Evolutionary conservation across 2,888 invertebrate genomes (phyloP).

Genomic region (Formica aserva): DNA sequence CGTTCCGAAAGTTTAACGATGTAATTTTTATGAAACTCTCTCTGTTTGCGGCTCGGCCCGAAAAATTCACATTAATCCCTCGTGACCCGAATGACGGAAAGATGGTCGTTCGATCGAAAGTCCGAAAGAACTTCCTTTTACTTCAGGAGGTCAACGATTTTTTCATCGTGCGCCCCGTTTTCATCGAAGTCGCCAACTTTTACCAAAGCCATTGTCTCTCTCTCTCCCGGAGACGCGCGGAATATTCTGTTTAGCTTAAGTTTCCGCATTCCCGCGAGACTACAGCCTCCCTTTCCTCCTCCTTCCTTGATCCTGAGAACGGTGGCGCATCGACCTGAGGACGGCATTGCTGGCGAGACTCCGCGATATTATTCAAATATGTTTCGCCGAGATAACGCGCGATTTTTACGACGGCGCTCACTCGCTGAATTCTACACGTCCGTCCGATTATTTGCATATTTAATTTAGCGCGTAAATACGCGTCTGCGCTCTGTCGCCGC

Average conservation of each 20-base stretch:
- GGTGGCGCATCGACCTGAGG: neutral
- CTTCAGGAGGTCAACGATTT: constrained; percentile 29
- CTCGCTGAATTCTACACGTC: neutral
- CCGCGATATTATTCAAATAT: neutral
- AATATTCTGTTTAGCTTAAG: constrained; percentile 59
- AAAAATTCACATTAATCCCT: constrained; percentile 14
- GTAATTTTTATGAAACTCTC: neutral
- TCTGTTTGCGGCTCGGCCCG: neutral
- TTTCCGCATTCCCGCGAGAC: constrained; percentile 37
- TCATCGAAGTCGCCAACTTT: constrained; percentile 52
- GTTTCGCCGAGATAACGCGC: neutral
- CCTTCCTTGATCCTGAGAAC: constrained; percentile 5
- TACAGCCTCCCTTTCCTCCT: constrained; percentile 7
- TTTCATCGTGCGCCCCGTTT: constrained; percentile 16
- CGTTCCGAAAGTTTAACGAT: neutral
- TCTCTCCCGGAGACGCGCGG: constrained; percentile 17
- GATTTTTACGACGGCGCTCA: constrained; percentile 1
- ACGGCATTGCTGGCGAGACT: neutral
- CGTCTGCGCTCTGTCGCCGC: neutral
- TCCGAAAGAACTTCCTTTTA: constrained; percentile 1
- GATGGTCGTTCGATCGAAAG: constrained; percentile 14
- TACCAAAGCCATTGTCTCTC: constrained; percentile 50
- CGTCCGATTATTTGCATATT: neutral
- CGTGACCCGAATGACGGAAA: neutral
- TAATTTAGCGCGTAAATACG: neutral